Percentiles rank a stretch among this genome's conserved stretches.
Evolutionary conservation across 2,113 vertebrate genomes (phyloP).

Genomic region (Pseudorhombus dupliciocellatus): DNA sequence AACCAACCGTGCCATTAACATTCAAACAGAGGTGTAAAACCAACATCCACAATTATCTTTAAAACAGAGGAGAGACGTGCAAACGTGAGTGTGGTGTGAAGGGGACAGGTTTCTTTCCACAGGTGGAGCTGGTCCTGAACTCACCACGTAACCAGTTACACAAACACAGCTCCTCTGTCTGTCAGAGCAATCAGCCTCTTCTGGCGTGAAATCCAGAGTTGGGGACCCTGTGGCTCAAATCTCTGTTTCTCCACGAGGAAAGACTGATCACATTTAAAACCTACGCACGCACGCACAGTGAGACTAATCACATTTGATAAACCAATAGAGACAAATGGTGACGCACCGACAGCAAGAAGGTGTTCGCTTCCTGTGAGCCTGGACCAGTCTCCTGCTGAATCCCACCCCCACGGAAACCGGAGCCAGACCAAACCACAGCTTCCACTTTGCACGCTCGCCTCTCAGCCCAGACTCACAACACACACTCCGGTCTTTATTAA

Average conservation of each 20-base stretch:
- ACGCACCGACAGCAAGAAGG: conserved; percentile 56
- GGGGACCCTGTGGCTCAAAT: conserved; percentile 27
- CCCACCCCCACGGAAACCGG: conserved; percentile 50
- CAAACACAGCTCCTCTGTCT: conserved; percentile 62
- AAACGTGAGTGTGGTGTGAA: conserved; percentile 29
- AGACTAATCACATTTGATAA: conserved; percentile 72
- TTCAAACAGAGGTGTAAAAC: too few species aligned
- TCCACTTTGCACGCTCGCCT: conserved; percentile 38
- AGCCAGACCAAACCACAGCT: conserved; percentile 72
- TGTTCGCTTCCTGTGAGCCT: conserved; percentile 69
- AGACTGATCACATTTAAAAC: conserved; percentile 65
- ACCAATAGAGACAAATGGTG: conserved; percentile 51
- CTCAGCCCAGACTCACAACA: conserved; percentile 39
- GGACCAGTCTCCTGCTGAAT: conserved; percentile 50
- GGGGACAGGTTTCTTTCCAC: conserved; percentile 56
- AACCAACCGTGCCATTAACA: too few species aligned
- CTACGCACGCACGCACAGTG: conserved; percentile 17
- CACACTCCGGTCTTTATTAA: conserved; percentile 52
- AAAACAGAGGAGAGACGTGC: background rate
- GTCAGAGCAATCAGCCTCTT: conserved; percentile 60
- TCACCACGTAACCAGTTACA: conserved; percentile 58
- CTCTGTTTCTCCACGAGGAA: conserved; percentile 45
- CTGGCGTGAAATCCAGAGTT: conserved; percentile 40
- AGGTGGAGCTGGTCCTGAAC: conserved; percentile 61
- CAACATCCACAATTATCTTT: too few species aligned